phyloP scores from a whole-genome alignment of 2,888 invertebrate species.

The Diachrysia chrysitis region DNA sequence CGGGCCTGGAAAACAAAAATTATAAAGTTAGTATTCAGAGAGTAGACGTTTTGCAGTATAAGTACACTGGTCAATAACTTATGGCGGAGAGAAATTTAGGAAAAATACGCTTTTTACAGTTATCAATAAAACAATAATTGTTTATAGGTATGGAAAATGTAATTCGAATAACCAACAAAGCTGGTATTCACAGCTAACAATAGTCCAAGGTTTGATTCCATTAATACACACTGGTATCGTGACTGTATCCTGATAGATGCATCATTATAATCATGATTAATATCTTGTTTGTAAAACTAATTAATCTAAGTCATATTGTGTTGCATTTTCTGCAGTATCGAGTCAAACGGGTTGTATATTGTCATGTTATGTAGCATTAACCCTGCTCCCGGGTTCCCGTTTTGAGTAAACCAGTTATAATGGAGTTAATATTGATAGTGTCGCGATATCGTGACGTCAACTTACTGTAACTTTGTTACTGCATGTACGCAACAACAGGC shows the following conservation, averaged over 20 bases:
- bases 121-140: no score
- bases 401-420: neutral
- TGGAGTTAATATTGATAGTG: neutral
- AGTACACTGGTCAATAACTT: no score
- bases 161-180: neutral
- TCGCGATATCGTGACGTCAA: neutral
- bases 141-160: no score
- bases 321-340: neutral
- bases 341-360: neutral
- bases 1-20: conserved; percentile 90
- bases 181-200: neutral
- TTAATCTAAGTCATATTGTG: conserved; percentile 31
- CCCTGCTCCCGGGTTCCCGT: neutral
- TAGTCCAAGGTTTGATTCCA: conserved; percentile 28
- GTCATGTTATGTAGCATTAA: neutral
- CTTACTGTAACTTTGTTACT: neutral
- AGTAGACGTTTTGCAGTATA: no score
- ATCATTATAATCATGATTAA: conserved; percentile 48
- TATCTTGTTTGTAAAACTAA: conserved; percentile 39
- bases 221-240: conserved; percentile 34
- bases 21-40: neutral
- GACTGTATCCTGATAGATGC: conserved; percentile 46
- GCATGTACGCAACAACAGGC: neutral
- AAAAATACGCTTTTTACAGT: no score
- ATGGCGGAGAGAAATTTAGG: no score